Base-by-base conservation (phyloP, 2,797 vertebrate species). In the Ara ararauna region DNA sequence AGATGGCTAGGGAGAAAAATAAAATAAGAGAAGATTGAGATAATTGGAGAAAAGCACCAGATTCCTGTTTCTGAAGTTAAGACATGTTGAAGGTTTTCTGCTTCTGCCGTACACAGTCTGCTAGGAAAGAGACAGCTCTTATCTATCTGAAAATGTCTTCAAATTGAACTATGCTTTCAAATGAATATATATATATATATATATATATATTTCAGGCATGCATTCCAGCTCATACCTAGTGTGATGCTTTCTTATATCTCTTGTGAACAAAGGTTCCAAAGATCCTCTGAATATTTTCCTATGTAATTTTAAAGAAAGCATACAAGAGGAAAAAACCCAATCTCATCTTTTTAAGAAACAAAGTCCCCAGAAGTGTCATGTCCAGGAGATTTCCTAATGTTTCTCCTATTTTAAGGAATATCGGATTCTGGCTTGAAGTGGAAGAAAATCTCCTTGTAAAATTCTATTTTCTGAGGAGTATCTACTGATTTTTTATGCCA, bases 381-480 rank as follows among this genome's bases (percentile, higher is more conserved):
- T 70, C 21, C 48, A 66, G 62, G 70, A 91, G 62, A 9, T 70
- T 90, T 88, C 77, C 50, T 75, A 66, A 50, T 16, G 16, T 76
- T 88, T 95, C 66, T 81, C 13, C 18, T 67, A 3, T 50, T 73
- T 78, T 77, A 79, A 85, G 47, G 16, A 87, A 70, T 32, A 66
- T 14, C 19, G 5, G 40, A 54, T 70, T 86, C 70, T 73, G 42
- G 7, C 40, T 73, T 60, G 74, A 89, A 88, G 44, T 42, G 4
- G 51, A 87, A 93, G 44, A 91, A 93, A 90, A 82, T 82, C 54
- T 65, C 45, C 53, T 71, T 61, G 71, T 15, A 79, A 79, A 93
- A 67, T 73, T 92, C 34, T 87, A 26, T 38, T 85, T 95, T 90
- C 64, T 83, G 40, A 32, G 15, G 34, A 76, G 22, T n/a, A 67